Conservation (phyloP, 2,888 invertebrate genomes). For the Conops quadrifasciatus region DNA sequence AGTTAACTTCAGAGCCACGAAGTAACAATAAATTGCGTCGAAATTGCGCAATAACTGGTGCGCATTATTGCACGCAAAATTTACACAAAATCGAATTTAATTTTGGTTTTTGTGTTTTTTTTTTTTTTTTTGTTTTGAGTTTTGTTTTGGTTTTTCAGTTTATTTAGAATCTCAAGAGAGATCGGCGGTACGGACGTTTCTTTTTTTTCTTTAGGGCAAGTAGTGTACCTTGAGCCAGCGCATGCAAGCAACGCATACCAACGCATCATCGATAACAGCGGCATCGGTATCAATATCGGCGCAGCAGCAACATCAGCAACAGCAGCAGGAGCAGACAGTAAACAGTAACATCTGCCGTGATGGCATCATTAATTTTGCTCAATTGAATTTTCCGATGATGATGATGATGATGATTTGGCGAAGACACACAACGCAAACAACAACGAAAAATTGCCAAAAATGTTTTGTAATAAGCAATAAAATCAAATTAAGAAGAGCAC, state of each 20-base stretch:
- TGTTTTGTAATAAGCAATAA: conserved; percentile 25
- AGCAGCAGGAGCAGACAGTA: not conserved
- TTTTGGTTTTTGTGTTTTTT: not conserved
- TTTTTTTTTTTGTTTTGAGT: not conserved
- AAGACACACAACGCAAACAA: not conserved
- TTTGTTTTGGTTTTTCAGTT: conserved; percentile 11
- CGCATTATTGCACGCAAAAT: conserved; percentile 29
- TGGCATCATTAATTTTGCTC: conserved; percentile 20
- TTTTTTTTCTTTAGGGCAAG: too few species aligned
- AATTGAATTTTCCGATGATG: conserved; percentile 22
- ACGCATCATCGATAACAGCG: not conserved
- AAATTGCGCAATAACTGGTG: conserved; percentile 20
- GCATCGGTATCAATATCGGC: not conserved
- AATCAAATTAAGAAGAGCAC: conserved; percentile 1
- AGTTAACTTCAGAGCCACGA: not conserved
- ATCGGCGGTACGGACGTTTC: not conserved
- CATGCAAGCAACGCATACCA: conserved; percentile 20
- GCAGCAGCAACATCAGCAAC: not conserved
- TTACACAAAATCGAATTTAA: conserved; percentile 22
- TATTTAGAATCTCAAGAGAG: conserved; percentile 7
- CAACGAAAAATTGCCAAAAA: not conserved
- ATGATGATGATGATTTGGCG: not conserved
- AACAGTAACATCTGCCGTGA: not conserved
- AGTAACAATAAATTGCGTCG: conserved; percentile 22
- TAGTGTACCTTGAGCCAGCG: conserved; percentile 21